Evolutionary conservation across 2,888 invertebrate species (phyloP).

Genomic region (Protonemura montana): DNA sequence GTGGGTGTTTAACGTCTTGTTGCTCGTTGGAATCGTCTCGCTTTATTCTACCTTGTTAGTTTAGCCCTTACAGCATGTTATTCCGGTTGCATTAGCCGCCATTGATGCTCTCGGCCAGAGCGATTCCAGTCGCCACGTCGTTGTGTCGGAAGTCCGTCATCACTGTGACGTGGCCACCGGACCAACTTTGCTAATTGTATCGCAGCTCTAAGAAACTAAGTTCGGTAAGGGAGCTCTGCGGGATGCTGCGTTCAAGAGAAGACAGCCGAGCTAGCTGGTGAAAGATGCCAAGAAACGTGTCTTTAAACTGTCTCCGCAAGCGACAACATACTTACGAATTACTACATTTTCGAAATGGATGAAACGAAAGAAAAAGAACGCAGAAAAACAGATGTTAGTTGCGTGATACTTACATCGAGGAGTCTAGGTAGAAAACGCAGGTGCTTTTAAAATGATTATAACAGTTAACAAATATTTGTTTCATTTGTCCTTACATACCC

Average conservation of each 20-base stretch:
- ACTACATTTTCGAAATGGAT: too few species aligned
- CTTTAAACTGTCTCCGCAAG: too few species aligned
- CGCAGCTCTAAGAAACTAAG: slow-evolving; percentile 12
- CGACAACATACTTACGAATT: too few species aligned
- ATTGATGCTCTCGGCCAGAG: background rate
- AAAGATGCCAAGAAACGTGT: too few species aligned
- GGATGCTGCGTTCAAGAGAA: too few species aligned
- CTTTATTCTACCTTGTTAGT: slow-evolving; percentile 27
- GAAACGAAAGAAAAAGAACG: too few species aligned
- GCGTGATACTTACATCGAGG: too few species aligned
- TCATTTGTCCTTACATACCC: background rate
- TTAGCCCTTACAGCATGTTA: slow-evolving; percentile 19
- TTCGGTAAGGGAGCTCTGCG: background rate
- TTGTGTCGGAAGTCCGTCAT: slow-evolving; percentile 45
- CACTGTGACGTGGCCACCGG: slow-evolving; percentile 42
- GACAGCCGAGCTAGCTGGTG: too few species aligned
- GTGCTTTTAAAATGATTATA: background rate
- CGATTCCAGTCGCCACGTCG: background rate
- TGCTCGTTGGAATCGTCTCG: background rate
- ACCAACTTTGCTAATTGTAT: slow-evolving; percentile 45
- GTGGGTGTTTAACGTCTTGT: background rate
- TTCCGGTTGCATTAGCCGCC: slow-evolving; percentile 15
- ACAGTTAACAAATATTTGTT: background rate
- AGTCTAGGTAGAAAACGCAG: background rate
- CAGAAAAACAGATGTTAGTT: too few species aligned